Evolutionary conservation across 2,797 vertebrate genomes (phyloP), one percentile per base, ranked within the genome.

Genomic region (Mormyrus proboscirostris): DNA sequence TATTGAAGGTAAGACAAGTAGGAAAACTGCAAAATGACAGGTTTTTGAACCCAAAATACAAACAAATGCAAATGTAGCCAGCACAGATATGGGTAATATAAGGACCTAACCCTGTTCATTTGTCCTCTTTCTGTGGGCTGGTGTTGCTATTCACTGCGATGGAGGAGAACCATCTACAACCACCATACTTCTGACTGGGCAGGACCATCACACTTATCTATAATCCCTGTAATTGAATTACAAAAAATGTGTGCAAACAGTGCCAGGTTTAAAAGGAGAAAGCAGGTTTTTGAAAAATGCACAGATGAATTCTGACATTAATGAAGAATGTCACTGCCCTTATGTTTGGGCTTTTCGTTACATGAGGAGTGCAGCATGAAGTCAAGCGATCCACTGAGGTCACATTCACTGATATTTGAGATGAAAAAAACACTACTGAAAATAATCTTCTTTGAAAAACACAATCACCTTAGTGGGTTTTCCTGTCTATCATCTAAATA

Each of bases 381-480:
- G 14, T 79, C 38, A 79, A 16, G 29, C 0, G 38, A 79, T 16
- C 73, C 19, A 59, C 33, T 29, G 85, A 57, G 29, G 53, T 87
- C 12, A 41, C 25, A 59, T 41, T 59, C 29, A 57, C 53, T 87
- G 29, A 87, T 57, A 38, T 87, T 87, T 87, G 6, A 59, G 29
- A n/a, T 33, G n/a, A 9, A 59, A 87, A 85, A 87, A 87, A 38
- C 19, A 87, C 3, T 29, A 55, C 25, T 51, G 25, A 53, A 86
- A 55, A 25, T 29, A 87, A 87, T 87, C 85, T 87, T 87, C 50
- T 57, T 33, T 57, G 19, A 87, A 87, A 87, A 59, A 41, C 53
- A 1, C 59, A 87, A 87, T 59, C 85, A 87, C 51, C 50, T 86
- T 38, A 87, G 53, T 38, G 53, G 1, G 53, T 53, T 86, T 86